Evolutionary conservation across 2,888 invertebrate genomes (phyloP), one percentile per base, ranked within the genome.

Genomic region (Tryphoninae sp.): DNA sequence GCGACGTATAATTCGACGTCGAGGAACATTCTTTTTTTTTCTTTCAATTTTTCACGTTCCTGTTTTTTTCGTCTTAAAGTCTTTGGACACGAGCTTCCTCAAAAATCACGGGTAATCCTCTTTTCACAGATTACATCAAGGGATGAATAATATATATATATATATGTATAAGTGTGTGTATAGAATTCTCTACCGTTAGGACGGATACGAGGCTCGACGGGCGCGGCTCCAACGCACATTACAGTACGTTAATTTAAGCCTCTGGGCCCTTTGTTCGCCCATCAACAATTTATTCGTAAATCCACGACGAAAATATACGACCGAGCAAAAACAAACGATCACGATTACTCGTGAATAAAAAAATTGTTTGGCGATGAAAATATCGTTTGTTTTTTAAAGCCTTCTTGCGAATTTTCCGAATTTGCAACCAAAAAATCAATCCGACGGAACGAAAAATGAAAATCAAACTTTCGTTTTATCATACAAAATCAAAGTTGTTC

Each of bases 181-280:
- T 55, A 19, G 53, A 26, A 53, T 40, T 33, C 53, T 62, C 67
- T 67, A 42, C 65, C 45, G 22, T 67, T 61, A 53, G 77, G 77
- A 77, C 69, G 77, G 77, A 77, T 77, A 64, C 55, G 45, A 71
- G 69, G 33, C 45, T 65, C 75, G 67, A 78, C 65, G 78, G 78
- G 78, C 78, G 78, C 78, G 78, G 78, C 78, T 55, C 11, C n/a
- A 61, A 61, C 33, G 61, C 53, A 71, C 64, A 78, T 55, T 45
- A 55, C 51, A 51, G 59, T 68, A 68, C 76, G 69, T 77, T 62
- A 69, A 77, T 77, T 69, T 45, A 55, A 77, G 53, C 62, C 58
- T 71, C 53, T 76, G 69, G 62, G 33, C 51, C 61, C 51, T 64
- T 71, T 69, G 71, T 64, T 78, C 69, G 71, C 77, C 77, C 77